Base-by-base conservation (phyloP, 2,888 invertebrate genomes). In the Boloria selene region DNA sequence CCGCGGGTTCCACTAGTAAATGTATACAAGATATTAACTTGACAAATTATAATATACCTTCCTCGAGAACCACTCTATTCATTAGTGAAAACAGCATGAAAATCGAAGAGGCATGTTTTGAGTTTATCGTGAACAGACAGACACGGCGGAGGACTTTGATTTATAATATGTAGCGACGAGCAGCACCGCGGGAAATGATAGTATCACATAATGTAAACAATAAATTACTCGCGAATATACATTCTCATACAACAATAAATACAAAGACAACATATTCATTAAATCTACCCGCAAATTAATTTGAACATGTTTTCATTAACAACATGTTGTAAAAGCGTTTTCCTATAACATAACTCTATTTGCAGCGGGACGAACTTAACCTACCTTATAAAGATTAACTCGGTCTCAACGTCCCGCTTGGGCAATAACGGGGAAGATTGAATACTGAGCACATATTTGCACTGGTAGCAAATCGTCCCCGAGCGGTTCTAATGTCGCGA, bases 381-480 rank as follows among this genome's bases (percentile, higher is more conserved):
- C 67, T 67, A 68, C 67, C 70, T 68, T 70, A 70, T 70, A 72
- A 72, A 70, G 69, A 71, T 71, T 71, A 71, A 70, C 70, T 67
- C 55, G 62, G 64, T 58, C 66, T 55, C 63, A 55, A 47, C 60
- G 72, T 74, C 74, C 72, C 74, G 63, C 62, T 67, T 69, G 72
- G 70, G 70, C 71, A 71, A 73, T 73, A 70, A 73, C 70, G 69
- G 69, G 59, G 67, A 75, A 72, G 75, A 75, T 75, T 75, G 75
- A 75, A 75, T 75, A 74, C 74, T 72, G 73, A 73, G 70, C 73
- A 74, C 74, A 73, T 75, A 75, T 74, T 74, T 75, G 74, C 72
- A 65, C 67, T 67, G 70, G 70, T 67, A 70, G 72, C 70, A 73
- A 75, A 74, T 73, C 70, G 71, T 56, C 69, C 74, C 75, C 69